A percentile compares a stretch with the other conserved stretches of the same genome.
Conservation (phyloP, 2,797 vertebrate species). For the Linurgus olivaceus region DNA sequence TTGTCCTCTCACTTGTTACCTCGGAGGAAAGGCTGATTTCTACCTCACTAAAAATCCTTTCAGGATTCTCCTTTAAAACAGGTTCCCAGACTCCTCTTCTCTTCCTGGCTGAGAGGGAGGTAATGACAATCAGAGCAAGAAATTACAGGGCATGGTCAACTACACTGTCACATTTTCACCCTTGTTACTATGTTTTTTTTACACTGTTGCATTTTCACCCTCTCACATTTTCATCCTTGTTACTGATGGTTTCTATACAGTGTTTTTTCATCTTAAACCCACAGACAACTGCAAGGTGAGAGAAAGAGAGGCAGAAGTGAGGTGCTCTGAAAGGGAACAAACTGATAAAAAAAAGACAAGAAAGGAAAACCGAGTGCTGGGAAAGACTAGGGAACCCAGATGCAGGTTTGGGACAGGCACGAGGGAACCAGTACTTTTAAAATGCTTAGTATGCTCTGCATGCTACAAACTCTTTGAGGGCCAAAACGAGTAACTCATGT, state of each 20-base stretch:
- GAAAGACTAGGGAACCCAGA: background rate
- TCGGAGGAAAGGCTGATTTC: background rate
- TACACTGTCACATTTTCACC: background rate
- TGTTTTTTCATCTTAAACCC: background rate
- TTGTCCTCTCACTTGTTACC: accelerated
- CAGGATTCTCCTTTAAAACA: background rate
- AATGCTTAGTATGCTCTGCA: background rate
- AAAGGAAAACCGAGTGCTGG: background rate
- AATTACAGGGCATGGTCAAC: background rate
- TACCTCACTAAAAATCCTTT: background rate
- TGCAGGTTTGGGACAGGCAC: accelerated
- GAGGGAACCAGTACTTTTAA: background rate
- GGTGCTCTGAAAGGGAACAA: background rate
- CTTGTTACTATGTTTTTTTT: background rate
- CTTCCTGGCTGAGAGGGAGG: background rate
- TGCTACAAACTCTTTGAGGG: background rate
- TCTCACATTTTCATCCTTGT: background rate
- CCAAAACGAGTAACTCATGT: background rate
- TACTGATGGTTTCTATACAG: background rate
- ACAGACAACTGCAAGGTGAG: background rate
- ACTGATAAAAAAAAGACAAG: background rate
- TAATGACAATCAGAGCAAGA: background rate
- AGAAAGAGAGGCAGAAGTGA: background rate
- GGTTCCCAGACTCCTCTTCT: background rate
- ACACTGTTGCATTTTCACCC: background rate